phyloP scores from a whole-genome alignment of 2,113 vertebrate genomes.

The Antennarius striatus region DNA sequence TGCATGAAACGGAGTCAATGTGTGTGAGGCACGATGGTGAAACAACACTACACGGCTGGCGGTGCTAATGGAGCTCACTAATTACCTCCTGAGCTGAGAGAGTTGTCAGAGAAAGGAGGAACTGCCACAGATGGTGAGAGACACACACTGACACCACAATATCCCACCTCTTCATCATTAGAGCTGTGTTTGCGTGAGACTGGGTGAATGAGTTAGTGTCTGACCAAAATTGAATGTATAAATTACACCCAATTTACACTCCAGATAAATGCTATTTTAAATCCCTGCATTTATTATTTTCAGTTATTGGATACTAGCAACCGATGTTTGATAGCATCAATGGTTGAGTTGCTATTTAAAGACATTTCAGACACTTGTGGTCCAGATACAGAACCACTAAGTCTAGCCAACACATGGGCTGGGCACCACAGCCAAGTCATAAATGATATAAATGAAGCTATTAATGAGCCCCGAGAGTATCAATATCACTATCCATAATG shows the following conservation, averaged over 20 bases:
- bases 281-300: neutral
- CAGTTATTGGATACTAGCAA: constrained; percentile 2
- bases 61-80: constrained; percentile 69
- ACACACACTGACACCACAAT: constrained; percentile 66
- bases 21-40: constrained; percentile 17
- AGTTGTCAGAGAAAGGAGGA: constrained; percentile 74
- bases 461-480: too few species aligned
- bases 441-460: too few species aligned
- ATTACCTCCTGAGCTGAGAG: constrained; percentile 74
- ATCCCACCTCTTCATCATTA: constrained; percentile 70
- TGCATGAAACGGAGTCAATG: constrained; percentile 1
- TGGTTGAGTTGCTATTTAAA: neutral
- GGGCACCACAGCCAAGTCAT: too few species aligned
- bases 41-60: constrained; percentile 45
- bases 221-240: constrained; percentile 34
- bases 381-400: neutral
- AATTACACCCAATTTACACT: constrained; percentile 24
- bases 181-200: constrained; percentile 57
- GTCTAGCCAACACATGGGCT: too few species aligned
- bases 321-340: neutral
- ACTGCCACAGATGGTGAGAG: constrained; percentile 77
- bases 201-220: constrained; percentile 40
- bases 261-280: neutral
- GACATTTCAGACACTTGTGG: neutral
- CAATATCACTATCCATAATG: too few species aligned